Evolutionary conservation across 1,140 invertebrate species (phyloP), one percentile per base, ranked within the genome.

Genomic region (Chlorops oryzae): DNA sequence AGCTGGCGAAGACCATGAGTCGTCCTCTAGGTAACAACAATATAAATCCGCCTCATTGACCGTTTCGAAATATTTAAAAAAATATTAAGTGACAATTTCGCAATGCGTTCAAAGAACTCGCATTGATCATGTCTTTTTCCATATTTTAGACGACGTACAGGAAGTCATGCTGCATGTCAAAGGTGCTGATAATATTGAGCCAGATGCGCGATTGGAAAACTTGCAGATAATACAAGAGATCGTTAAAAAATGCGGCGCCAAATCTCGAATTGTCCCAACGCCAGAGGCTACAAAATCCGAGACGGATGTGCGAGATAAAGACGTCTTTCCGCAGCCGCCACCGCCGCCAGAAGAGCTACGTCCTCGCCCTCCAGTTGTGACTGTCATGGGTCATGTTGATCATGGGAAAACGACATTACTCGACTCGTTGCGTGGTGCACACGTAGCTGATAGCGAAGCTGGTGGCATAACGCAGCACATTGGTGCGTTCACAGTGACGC

Each of bases 401-500:
- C 96, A 99, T 78, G 96, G 96, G 2, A 99, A 99, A 81, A 99
- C 97, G 4, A 98, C 96, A 3, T 76, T 99, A 3, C 73, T 99
- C 6, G 97, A 99, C 77, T 77, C 87, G 1, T 73, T 99, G 17
- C 74, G 96, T 47, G 81, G 94, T 46, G 84, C 92, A 0, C 81
- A 84, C 50, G 85, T 99, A 32, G 95, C 94, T 0, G 80, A 86
- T 17, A 77, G 83, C 28, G 97, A 99, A 78, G 96, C 95, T 76
- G 97, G 97, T n/a, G 97, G 97, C 15, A 99, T 99, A 37, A 99
- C 97, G 1, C 97, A 99, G 73, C 96, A 99, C 73, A 98, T 99
- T 70, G 97, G 96, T 54, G 97, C 97, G 27, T 99, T 99, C 76
- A 86, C 87, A 67, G 88, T 91, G 17, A 77, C 73, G 21, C 62